phyloP scores from a whole-genome alignment of 2,113 vertebrate genomes.

The Stictonetta naevosa region DNA sequence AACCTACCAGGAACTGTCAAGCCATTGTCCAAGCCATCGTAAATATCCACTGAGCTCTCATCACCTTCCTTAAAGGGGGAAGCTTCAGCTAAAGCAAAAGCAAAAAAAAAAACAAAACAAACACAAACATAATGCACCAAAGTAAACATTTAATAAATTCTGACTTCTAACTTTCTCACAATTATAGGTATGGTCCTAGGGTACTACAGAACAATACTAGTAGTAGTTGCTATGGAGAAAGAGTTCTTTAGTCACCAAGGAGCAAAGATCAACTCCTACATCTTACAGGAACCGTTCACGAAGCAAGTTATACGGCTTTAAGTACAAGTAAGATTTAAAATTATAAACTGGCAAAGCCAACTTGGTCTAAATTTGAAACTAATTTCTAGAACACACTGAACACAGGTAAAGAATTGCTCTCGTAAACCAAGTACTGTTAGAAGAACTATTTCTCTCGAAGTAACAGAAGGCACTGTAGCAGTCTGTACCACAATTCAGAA shows the following conservation, averaged over 20 bases:
- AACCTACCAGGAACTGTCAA: slow-evolving; percentile 70
- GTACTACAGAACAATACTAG: neutral
- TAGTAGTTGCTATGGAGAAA: neutral
- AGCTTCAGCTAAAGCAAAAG: slow-evolving; percentile 57
- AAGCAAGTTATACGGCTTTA: neutral
- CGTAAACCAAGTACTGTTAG: neutral
- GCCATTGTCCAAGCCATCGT: slow-evolving; percentile 86
- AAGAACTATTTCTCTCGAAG: neutral
- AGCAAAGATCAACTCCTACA: neutral
- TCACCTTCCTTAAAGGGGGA: slow-evolving; percentile 79
- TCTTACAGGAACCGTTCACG: neutral
- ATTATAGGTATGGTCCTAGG: neutral
- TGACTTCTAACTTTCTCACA: neutral
- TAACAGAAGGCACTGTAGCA: neutral
- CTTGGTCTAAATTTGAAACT: neutral
- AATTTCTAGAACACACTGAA: neutral
- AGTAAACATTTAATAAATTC: neutral
- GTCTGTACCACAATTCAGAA: neutral
- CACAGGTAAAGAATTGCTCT: neutral
- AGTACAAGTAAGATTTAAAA: neutral
- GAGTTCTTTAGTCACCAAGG: neutral
- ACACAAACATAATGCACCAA: neutral
- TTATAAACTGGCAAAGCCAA: neutral
- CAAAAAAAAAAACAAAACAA: neutral
- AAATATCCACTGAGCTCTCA: slow-evolving; percentile 95